Evolutionary conservation across 1,140 invertebrate species (phyloP).

Genomic region (Venturia canescens): DNA sequence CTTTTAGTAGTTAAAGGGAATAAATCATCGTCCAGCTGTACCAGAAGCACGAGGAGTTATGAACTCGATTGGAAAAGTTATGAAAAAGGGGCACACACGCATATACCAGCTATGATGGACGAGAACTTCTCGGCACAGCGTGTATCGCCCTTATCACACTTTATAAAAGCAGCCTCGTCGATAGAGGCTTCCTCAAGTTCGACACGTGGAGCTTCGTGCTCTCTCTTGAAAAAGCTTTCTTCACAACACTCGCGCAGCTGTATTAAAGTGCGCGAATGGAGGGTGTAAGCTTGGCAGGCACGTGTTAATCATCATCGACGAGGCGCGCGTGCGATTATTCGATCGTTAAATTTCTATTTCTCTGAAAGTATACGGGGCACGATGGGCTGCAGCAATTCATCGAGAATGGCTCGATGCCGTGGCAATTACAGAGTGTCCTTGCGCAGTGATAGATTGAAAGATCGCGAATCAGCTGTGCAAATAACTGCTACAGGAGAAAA

Average conservation of each 20-base stretch:
- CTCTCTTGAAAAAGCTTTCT: not conserved
- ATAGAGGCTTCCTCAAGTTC: not conserved
- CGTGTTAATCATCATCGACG: too few species aligned
- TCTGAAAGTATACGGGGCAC: not conserved
- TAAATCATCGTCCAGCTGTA: conserved; percentile 27
- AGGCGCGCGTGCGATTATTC: too few species aligned
- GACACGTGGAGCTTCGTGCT: not conserved
- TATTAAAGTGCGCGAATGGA: not conserved
- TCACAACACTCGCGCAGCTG: not conserved
- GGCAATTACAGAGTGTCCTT: not conserved
- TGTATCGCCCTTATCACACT: not conserved
- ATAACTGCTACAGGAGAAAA: not conserved
- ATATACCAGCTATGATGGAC: not conserved
- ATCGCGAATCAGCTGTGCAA: not conserved
- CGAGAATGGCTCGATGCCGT: not conserved
- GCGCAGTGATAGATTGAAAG: not conserved
- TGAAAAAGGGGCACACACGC: not conserved
- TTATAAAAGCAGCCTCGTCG: not conserved
- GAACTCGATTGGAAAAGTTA: conserved; percentile 47
- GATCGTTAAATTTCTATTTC: not conserved
- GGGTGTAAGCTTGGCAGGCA: not conserved
- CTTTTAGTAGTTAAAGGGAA: not conserved
- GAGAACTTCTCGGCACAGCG: not conserved
- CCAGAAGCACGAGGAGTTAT: not conserved
- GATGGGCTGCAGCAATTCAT: not conserved